These are phyloP conservation scores for Drosophila neutralis DNA, from an alignment of 2,888 invertebrate genomes.

Conservation along the genomic window DNA sequence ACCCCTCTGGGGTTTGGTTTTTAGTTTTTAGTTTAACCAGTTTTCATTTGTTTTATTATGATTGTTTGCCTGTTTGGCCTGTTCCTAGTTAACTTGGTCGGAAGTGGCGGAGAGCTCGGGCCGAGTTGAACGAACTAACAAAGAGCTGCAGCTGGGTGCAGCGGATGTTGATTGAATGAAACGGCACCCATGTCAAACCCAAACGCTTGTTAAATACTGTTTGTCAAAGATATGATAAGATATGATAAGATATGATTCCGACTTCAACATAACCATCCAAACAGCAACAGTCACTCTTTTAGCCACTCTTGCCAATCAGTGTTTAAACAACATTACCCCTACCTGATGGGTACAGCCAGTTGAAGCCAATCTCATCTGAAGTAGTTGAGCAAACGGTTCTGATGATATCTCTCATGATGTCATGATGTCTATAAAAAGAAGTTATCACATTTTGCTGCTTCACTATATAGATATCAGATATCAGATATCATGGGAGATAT, in stretches of 20 bases:
- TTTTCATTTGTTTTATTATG: conserved; percentile 33
- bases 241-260: conserved; percentile 58
- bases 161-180: conserved; percentile 46
- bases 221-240: conserved; percentile 51
- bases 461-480: not conserved
- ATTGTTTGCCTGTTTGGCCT: conserved; percentile 12
- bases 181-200: conserved; percentile 4
- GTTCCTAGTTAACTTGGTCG: conserved; percentile 22
- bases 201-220: conserved; percentile 29
- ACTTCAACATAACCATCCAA: conserved; percentile 1
- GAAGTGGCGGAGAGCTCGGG: not conserved
- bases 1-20: conserved; percentile 30
- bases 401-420: not conserved
- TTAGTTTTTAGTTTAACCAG: conserved; percentile 27
- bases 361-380: conserved; percentile 6
- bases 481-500: not conserved
- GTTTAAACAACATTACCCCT: conserved; percentile 16
- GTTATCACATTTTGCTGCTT: not conserved
- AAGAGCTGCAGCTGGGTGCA: conserved; percentile 38
- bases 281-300: not conserved
- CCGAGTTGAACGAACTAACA: conserved; percentile 52
- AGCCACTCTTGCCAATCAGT: conserved; percentile 27
- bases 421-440: not conserved
- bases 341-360: not conserved
- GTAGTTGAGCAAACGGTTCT: conserved; percentile 5